Base-by-base conservation (phyloP, 2,113 vertebrate genomes). In the Climacteris rufus region DNA sequence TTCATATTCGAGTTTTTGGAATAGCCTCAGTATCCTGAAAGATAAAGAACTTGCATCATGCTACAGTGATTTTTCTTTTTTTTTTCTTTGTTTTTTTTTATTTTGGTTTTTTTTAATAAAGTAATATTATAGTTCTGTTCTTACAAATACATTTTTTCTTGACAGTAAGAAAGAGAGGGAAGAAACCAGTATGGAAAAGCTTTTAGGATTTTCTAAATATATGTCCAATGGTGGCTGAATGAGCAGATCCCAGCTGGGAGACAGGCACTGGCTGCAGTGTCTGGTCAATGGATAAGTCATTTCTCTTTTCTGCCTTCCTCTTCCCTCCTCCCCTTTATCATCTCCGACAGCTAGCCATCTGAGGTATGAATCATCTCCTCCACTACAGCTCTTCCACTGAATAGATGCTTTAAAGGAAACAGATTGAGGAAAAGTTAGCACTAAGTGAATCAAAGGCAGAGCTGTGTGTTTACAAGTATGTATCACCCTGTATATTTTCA, bases 311-410 rank as follows among this genome's bases (percentile, higher is more conserved):
- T 83, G 54, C 56, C 50, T 91, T 79, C 18, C 37, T 74, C 65
- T 82, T 76, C 68, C 54, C 69, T 88, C 59, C 40, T 87, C 52
- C 65, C 78, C 70, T 79, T 80, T 76, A 79, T 64, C 78, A 79
- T 59, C 66, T 47, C 87, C 2, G 3, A 83, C 63, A 95, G 71
- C 47, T 69, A 89, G 45, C 83, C 69, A 60, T 84, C 84, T 83
- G 89, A 94, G 81, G 10, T 11, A 96, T 79, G 74, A 95, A 93
- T 91, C 85, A 94, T 69, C 84, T 72, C 69, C 69, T 78, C 61
- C 90, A 95, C 87, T 84, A 87, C 42, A 91, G 83, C 66, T 88
- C 71, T 69, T 74, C 71, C n/a, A 86, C 54, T 92, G 49, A 74
- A 70, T n/a, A 65, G 45, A 83, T 63, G 35, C 52, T 86, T 83